These are phyloP conservation scores for Drosophila fungiperda DNA, from an alignment of 2,888 invertebrate species.

Conservation along the genomic window DNA sequence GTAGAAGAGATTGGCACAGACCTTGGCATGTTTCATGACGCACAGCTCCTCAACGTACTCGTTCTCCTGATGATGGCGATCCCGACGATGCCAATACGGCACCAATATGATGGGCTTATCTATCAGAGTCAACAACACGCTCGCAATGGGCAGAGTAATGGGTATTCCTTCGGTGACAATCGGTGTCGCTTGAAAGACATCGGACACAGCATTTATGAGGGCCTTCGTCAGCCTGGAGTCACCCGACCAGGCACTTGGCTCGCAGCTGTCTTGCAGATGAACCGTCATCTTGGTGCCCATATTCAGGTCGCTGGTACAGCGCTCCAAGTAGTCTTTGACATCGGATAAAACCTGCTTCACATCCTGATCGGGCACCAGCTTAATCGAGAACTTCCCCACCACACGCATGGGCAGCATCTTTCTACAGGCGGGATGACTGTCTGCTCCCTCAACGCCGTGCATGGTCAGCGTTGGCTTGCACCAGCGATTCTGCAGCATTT, in stretches of 20 bases:
- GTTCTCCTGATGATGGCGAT: slow-evolving; percentile 36
- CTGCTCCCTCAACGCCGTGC: slow-evolving; percentile 58
- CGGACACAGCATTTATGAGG: slow-evolving; percentile 4
- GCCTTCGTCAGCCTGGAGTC: slow-evolving; percentile 5
- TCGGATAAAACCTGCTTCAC: background rate
- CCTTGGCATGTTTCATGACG: slow-evolving; percentile 33
- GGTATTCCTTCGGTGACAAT: slow-evolving; percentile 31
- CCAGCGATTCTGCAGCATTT: slow-evolving; percentile 49
- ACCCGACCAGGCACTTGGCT: slow-evolving; percentile 30
- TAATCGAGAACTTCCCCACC: slow-evolving; percentile 50
- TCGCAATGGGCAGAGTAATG: slow-evolving; percentile 53
- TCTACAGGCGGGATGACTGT: slow-evolving; percentile 8
- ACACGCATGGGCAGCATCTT: slow-evolving; percentile 44
- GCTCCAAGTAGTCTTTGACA: slow-evolving; percentile 21
- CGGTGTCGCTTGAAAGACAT: slow-evolving; percentile 12
- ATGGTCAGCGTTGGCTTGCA: slow-evolving; percentile 49
- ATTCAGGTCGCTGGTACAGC: background rate
- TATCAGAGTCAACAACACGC: slow-evolving; percentile 30
- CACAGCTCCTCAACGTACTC: slow-evolving; percentile 31
- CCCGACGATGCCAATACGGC: slow-evolving; percentile 41
- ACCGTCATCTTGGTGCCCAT: slow-evolving; percentile 29
- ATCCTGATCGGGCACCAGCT: slow-evolving; percentile 56
- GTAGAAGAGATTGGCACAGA: slow-evolving; percentile 30
- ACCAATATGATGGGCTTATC: slow-evolving; percentile 43
- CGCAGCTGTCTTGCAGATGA: slow-evolving; percentile 21